These are phyloP conservation scores for Eupithecia tripunctaria DNA, from an alignment of 2,888 invertebrate genomes.

Conservation along the genomic window DNA sequence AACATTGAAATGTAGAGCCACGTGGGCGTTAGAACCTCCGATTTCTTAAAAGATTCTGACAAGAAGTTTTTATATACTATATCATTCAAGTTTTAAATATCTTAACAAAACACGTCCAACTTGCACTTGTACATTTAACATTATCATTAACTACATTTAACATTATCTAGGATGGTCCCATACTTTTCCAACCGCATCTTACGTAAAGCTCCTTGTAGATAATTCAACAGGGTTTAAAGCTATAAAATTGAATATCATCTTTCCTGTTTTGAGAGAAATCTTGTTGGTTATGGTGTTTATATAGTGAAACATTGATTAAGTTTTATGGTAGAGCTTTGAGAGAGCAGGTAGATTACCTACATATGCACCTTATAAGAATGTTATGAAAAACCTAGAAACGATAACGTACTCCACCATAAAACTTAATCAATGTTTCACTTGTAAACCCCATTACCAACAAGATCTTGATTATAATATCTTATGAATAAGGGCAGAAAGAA, in stretches of 20 bases:
- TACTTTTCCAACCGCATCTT: neutral
- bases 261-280: constrained; percentile 15
- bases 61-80: neutral
- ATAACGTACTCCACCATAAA: neutral
- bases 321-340: neutral
- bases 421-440: constrained; percentile 1
- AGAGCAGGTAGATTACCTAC: neutral
- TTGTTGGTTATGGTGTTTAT: constrained; percentile 3
- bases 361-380: neutral
- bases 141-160: no score
- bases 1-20: constrained; percentile 13
- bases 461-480: neutral
- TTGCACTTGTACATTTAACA: neutral
- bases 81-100: neutral
- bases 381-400: neutral
- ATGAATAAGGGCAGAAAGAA: neutral
- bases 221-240: constrained; percentile 4
- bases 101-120: constrained; percentile 1
- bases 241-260: constrained; percentile 7
- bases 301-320: neutral
- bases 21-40: constrained; percentile 14
- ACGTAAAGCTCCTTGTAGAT: constrained; percentile 5
- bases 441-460: constrained; percentile 1
- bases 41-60: constrained; percentile 1
- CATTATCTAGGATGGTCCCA: constrained; percentile 2